Evolutionary conservation across 2,888 invertebrate genomes (phyloP).

Genomic region (Meloe dianella): DNA sequence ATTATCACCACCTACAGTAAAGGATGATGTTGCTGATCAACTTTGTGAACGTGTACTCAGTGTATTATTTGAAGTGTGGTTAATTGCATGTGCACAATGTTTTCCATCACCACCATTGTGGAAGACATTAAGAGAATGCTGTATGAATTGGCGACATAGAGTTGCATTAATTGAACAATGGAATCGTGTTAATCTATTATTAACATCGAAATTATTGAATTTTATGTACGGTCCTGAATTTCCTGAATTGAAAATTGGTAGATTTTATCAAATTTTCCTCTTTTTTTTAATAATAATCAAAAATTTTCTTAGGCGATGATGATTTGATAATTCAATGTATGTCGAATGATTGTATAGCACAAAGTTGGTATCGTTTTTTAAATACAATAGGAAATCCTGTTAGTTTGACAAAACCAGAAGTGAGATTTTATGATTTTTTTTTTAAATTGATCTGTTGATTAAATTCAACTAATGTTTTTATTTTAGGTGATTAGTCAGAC

Average conservation of each 20-base stretch:
- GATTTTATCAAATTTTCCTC: too few species aligned
- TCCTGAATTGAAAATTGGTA: constrained; percentile 81
- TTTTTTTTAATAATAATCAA: background rate
- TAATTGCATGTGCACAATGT: constrained; percentile 76
- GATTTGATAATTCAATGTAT: constrained; percentile 86
- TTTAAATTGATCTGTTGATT: too few species aligned
- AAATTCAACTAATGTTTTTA: too few species aligned
- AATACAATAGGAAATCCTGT: constrained; percentile 96
- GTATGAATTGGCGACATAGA: constrained; percentile 93
- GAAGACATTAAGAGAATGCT: constrained; percentile 93
- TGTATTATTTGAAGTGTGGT: constrained; percentile 87
- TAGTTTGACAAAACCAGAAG: constrained; percentile 86
- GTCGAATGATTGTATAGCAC: constrained; percentile 88
- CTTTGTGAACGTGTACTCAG: constrained; percentile 92
- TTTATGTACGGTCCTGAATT: constrained; percentile 90
- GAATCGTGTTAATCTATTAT: constrained; percentile 89
- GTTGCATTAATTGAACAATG: constrained; percentile 92
- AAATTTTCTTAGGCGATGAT: constrained; percentile 75
- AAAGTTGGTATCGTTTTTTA: constrained; percentile 94
- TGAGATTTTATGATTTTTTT: too few species aligned
- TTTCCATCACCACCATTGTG: constrained; percentile 95
- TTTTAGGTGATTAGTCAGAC: constrained; percentile 72
- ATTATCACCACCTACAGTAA: constrained; percentile 89
- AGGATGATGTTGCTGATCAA: constrained; percentile 91
- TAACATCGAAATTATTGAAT: constrained; percentile 82